Base-by-base conservation (phyloP, 2,113 vertebrate species). In the Microcebus griseorufus region DNA sequence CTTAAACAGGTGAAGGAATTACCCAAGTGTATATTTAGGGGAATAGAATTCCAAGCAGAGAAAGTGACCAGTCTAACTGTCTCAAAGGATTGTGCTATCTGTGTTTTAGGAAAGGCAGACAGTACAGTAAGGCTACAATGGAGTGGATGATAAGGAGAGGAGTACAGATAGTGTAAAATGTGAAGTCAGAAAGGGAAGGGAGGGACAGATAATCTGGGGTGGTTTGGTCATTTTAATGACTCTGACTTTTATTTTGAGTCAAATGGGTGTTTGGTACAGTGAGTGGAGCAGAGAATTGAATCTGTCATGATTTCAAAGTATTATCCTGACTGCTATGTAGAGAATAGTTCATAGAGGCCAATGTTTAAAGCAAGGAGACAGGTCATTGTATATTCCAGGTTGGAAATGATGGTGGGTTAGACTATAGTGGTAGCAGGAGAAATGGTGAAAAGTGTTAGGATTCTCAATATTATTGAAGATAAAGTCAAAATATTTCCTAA, bases 221-320 rank as follows among this genome's bases (percentile, higher is more conserved):
- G 6, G 18, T 3, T 65, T 67, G 18, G 14, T 85, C 62, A 62
- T 87, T 90, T 90, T 90, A 92, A 62, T 86, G 37, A 82, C 60
- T 90, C 60, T 79, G n/a, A 25, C 29, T 65, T 89, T 95, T 94
- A 17, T 51, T 90, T 29, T 94, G 65, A 93, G 22, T 72, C 34
- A 62, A 92, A 87, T 60, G 39, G 11, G 7, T 95, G 64, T 90
- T 69, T 27, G 55, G 29, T 81, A 42, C 12, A 69, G 20, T 20
- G 23, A 93, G 11, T 53, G 83, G 32, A 67, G 1, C 11, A 64
- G n/a, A 83, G 13, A 73, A 51, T 51, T 87, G 69, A 39, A n/a
- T 81, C 13, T 80, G 17, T 85, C 60, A 58, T 78, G 29, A 70
- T 29, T 80, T 96, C 87, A 75, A 93, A 80, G 64, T 27, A 45